Conservation (phyloP, 2,888 invertebrate genomes). For the Lithosia quadra region DNA sequence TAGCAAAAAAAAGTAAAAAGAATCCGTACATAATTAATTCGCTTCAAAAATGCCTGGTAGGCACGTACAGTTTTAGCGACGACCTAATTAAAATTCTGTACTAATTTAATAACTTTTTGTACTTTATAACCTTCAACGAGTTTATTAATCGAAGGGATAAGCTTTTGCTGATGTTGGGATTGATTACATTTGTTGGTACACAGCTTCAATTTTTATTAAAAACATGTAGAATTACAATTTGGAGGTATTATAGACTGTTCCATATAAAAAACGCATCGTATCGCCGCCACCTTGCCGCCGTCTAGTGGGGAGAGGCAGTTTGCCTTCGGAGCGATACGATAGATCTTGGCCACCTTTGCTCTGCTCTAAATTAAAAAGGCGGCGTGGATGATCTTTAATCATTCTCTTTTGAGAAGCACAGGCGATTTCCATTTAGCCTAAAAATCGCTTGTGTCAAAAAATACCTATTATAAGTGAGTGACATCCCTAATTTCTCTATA, state of each 20-base stretch:
- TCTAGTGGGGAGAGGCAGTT: too few relatives aligned
- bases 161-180: neutral
- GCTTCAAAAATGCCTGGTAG: neutral
- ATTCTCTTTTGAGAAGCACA: neutral
- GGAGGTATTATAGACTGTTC: too few relatives aligned
- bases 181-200: neutral
- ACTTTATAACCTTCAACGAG: neutral
- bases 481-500: constrained; percentile 54
- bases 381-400: neutral
- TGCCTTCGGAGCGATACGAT: too few relatives aligned
- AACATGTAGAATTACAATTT: too few relatives aligned
- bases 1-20: too few relatives aligned
- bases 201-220: neutral
- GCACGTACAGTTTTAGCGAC: neutral
- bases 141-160: neutral
- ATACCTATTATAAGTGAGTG: neutral
- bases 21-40: neutral
- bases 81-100: neutral
- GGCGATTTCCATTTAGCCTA: neutral
- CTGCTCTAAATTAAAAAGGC: neutral
- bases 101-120: neutral
- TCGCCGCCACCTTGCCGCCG: too few relatives aligned
- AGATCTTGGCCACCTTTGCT: neutral
- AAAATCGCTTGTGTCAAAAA: neutral
- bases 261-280: too few relatives aligned